Base-by-base conservation (phyloP, 92 coral and sea anemone genomes). In the Porites cylindrica region DNA sequence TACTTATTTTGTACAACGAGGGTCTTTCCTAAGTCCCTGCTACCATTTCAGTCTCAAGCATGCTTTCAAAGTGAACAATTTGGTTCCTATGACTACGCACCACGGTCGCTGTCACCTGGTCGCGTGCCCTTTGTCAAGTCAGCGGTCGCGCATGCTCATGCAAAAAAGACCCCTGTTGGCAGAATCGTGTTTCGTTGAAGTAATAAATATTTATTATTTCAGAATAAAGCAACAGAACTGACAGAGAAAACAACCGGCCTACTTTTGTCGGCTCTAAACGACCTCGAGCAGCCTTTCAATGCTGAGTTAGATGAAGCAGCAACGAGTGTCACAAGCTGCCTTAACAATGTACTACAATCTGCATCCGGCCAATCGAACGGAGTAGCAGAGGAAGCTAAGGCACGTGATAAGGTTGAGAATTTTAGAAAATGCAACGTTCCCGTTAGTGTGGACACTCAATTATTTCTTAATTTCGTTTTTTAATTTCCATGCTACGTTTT, bases 281-380 rank as follows among this genome's bases (percentile, higher is more conserved):
- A 82, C 59, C 38, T 65, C 2, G 86, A 82, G 62, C 79, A 82
- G 63, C 86, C 86, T 11, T 60, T 82, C 2, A 70, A 26, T 12
- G 50, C 78, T 2, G 86, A 82, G 51, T 47, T 73, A 1, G 86
- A 82, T 17, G 86, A 82, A 19, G 64, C 71, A 9, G 86, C 86
- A 10, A 47, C 20, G 0, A 51, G 86, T 23, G 47, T 82, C 43
- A 13, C 72, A 18, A 66, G 79, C 38, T 63, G 77, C 14, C 67
- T 82, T 19, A 60, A 12, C 43, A 68, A 81, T 53, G 85, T 81
- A 18, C 29, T 81, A 16, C 50, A 51, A 23, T 66, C 75, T 23
- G 19, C 75, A 8, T 81, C 77, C 6, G n/a, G 66, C 26, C 64
- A 79, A 47, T 43, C 29, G 10, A 66, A 5, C 38, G 56, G 68